A percentile compares a stretch with the other conserved stretches of the same genome.
phyloP scores from a whole-genome alignment of 2,113 vertebrate genomes.

The Myotis davidii region DNA sequence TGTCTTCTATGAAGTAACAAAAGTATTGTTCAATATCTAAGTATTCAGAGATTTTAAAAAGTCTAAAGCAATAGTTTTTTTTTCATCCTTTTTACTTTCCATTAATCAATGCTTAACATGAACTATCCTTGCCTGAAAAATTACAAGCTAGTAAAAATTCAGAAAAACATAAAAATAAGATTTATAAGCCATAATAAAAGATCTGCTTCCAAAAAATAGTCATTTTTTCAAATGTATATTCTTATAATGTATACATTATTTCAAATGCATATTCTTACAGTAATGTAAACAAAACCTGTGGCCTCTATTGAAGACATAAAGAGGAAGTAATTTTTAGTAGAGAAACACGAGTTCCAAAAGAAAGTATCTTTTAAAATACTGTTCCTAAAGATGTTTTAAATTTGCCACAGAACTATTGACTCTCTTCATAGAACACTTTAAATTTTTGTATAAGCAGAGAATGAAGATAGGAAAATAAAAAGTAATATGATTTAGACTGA shows the following conservation, averaged over 20 bases:
- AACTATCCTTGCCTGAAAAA: background rate
- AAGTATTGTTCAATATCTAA: background rate
- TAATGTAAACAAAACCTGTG: background rate
- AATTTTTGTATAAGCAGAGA: background rate
- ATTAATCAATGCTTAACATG: background rate
- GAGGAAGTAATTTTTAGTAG: background rate
- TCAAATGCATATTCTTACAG: background rate
- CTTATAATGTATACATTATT: background rate
- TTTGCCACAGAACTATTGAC: background rate
- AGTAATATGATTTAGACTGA: background rate
- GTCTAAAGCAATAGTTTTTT: background rate
- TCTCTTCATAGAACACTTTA: background rate
- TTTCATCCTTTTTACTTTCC: background rate
- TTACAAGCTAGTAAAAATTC: background rate
- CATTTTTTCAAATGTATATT: constrained; percentile 28
- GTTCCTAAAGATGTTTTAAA: background rate
- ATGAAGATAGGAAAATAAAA: constrained; percentile 15
- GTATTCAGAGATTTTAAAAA: background rate
- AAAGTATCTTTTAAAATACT: background rate
- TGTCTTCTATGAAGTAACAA: background rate
- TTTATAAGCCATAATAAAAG: background rate
- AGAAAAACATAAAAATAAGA: background rate
- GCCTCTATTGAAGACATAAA: background rate
- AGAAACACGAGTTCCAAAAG: background rate
- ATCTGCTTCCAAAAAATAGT: background rate